Evolutionary conservation across 2,113 vertebrate species (phyloP).

Genomic region (Dasyprocta punctata): DNA sequence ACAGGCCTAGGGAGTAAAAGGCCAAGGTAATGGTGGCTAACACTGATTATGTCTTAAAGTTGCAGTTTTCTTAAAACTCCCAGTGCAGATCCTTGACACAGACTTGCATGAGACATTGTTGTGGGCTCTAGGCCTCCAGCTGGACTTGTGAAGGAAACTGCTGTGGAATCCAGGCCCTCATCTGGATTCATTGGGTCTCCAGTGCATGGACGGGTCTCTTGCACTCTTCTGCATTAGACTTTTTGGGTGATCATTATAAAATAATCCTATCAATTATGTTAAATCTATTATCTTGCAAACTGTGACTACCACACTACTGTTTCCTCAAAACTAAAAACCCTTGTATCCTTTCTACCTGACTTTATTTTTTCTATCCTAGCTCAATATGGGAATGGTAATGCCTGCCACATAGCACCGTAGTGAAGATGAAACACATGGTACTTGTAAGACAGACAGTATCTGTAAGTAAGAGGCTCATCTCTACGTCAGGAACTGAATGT

Average conservation of each 20-base stretch:
- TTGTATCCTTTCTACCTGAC: background rate
- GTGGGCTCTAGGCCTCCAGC: background rate
- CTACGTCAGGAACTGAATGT: background rate
- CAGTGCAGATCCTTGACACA: background rate
- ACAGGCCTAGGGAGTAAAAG: background rate
- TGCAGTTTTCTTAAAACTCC: background rate
- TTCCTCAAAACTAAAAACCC: background rate
- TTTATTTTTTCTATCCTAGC: background rate
- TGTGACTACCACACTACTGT: background rate
- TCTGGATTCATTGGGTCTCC: background rate
- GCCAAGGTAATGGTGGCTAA: background rate
- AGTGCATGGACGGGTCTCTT: background rate
- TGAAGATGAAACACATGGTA: background rate
- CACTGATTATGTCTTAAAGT: background rate
- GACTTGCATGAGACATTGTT: background rate
- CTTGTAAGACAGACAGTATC: rapidly evolving
- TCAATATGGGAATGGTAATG: background rate
- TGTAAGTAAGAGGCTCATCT: background rate
- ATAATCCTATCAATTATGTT: background rate
- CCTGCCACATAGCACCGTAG: rapidly evolving
- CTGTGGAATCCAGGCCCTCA: background rate
- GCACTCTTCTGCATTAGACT: background rate
- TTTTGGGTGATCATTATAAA: background rate
- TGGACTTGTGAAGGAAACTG: background rate
- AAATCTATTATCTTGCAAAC: background rate